These are phyloP conservation scores for Physocephala rufipes DNA, from an alignment of 2,888 invertebrate genomes.

Conservation along the genomic window DNA sequence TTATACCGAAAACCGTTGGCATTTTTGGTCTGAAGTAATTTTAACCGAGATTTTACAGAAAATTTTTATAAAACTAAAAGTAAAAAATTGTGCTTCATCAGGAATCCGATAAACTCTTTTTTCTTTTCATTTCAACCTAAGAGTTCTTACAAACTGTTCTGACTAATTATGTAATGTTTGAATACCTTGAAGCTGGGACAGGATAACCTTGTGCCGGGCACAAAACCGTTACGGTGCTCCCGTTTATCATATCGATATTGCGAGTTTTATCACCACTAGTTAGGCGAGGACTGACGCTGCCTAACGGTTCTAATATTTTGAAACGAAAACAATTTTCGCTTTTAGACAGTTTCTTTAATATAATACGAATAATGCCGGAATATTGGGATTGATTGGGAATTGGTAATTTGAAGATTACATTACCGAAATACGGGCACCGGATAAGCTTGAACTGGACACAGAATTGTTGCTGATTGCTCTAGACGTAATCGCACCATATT, in stretches of 20 bases:
- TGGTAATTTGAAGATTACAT: slow-evolving; percentile 19
- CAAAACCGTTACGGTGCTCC: slow-evolving; percentile 65
- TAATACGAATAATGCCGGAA: background rate
- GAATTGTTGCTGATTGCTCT: slow-evolving; percentile 60
- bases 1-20: background rate
- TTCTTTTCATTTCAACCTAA: no score
- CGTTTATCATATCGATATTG: slow-evolving; percentile 51
- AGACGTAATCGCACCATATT: slow-evolving; percentile 51
- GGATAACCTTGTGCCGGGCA: slow-evolving; percentile 76
- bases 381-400: background rate
- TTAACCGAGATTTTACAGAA: slow-evolving; percentile 2
- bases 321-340: no score
- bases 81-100: no score
- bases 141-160: no score
- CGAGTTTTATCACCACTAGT: slow-evolving; percentile 73
- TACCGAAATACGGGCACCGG: slow-evolving; percentile 74
- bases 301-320: slow-evolving; percentile 55
- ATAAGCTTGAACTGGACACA: slow-evolving; percentile 74
- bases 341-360: background rate
- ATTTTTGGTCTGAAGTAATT: background rate
- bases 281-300: slow-evolving; percentile 70
- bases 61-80: background rate
- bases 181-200: slow-evolving; percentile 53
- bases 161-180: no score
- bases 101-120: no score